Percentiles rank a stretch among this genome's conserved stretches.
Conservation (phyloP, 2,797 vertebrate species). For the Natrix natrix region DNA sequence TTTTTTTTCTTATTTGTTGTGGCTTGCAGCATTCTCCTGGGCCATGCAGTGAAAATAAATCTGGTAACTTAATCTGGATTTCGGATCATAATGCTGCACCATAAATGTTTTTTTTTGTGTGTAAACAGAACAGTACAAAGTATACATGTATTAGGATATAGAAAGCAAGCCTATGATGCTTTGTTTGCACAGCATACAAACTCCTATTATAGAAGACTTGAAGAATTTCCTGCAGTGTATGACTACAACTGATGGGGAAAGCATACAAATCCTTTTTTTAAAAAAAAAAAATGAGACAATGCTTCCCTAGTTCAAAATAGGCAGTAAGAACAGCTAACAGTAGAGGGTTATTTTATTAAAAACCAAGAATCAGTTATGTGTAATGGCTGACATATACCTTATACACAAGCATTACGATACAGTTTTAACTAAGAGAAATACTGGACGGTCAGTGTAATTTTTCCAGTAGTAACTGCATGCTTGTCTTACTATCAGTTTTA, state of each 20-base stretch:
- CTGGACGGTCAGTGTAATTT: neutral
- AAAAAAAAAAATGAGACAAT: too few relatives aligned
- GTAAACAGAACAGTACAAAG: neutral
- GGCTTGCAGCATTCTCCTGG: neutral
- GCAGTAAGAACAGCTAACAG: neutral
- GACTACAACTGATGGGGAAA: neutral
- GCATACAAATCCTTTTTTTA: neutral
- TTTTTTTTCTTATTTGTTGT: neutral
- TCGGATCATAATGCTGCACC: neutral
- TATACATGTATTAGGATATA: neutral
- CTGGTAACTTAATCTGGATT: neutral
- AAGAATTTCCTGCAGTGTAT: neutral
- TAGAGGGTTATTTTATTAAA: constrained; percentile 58
- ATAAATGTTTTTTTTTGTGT: neutral
- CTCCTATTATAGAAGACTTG: neutral
- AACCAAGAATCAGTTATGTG: constrained; percentile 28
- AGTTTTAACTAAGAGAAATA: neutral
- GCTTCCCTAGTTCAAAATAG: neutral
- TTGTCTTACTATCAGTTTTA: neutral
- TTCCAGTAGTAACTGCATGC: neutral
- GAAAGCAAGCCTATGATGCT: neutral
- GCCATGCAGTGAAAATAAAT: neutral
- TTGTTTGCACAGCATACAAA: neutral
- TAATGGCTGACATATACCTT: constrained; percentile 1
- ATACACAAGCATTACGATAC: neutral